Evolutionary conservation across 1,140 invertebrate genomes (phyloP).

Genomic region (Orius laevigatus): DNA sequence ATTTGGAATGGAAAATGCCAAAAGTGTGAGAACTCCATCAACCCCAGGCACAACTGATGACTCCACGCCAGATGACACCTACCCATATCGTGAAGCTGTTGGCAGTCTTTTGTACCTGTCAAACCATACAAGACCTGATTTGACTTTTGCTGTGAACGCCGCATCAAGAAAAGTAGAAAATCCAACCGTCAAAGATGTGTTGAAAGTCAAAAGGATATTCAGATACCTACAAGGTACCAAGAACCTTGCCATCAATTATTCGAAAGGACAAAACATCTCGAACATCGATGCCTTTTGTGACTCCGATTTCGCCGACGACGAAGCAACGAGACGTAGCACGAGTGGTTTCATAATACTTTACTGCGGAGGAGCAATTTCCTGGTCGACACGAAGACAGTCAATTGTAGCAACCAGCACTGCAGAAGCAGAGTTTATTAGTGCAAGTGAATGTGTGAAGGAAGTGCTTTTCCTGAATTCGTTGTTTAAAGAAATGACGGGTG

Average conservation of each 20-base stretch:
- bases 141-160: slow-evolving; percentile 27
- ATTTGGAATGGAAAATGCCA: slow-evolving; percentile 5
- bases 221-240: slow-evolving; percentile 16
- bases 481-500: no score
- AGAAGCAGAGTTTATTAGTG: no score
- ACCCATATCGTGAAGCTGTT: slow-evolving; percentile 25
- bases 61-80: slow-evolving; percentile 3
- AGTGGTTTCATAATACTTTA: slow-evolving; percentile 13
- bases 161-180: slow-evolving; percentile 22
- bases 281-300: slow-evolving; percentile 6
- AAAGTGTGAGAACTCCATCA: slow-evolving; percentile 2
- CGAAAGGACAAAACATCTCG: neutral
- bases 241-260: slow-evolving; percentile 15
- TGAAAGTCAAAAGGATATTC: slow-evolving; percentile 24
- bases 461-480: no score
- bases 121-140: slow-evolving; percentile 29
- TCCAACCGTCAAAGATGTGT: slow-evolving; percentile 21
- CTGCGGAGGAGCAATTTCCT: slow-evolving; percentile 8
- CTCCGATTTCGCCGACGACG: slow-evolving; percentile 12
- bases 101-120: slow-evolving; percentile 30
- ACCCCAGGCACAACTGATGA: neutral
- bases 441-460: no score
- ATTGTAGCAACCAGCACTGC: slow-evolving; percentile 10
- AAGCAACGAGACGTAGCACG: slow-evolving; percentile 5
- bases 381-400: slow-evolving; percentile 12